Evolutionary conservation across 92 coral and sea anemone species (phyloP).

Genomic region (Pocillopora grandis): DNA sequence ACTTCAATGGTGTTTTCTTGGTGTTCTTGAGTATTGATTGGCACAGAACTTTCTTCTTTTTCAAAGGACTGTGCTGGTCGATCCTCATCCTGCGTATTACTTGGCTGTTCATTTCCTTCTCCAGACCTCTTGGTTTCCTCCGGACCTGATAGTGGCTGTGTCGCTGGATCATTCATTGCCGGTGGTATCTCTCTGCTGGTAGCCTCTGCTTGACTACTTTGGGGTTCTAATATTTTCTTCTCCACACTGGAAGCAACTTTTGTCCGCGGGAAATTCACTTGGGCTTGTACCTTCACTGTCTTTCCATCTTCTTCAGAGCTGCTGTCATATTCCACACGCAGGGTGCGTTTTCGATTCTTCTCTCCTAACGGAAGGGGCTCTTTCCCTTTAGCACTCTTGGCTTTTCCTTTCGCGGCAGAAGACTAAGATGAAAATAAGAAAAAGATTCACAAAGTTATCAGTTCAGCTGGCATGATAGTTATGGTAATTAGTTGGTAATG

Average conservation of each 20-base stretch:
- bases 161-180: neutral
- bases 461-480: neutral
- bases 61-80: neutral
- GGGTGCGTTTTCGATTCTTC: slow-evolving; percentile 7
- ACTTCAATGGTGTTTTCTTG: neutral
- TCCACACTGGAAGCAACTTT: neutral
- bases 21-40: neutral
- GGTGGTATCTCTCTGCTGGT: neutral
- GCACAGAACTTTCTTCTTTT: neutral
- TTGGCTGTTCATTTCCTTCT: neutral
- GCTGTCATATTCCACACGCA: neutral
- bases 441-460: neutral
- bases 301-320: slow-evolving; percentile 36
- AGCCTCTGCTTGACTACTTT: neutral
- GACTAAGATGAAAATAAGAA: slow-evolving; percentile 3
- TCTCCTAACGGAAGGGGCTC: slow-evolving; percentile 6
- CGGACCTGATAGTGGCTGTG: slow-evolving; percentile 1
- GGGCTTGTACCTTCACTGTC: neutral
- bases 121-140: neutral
- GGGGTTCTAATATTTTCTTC: neutral
- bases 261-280: slow-evolving; percentile 4
- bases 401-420: neutral
- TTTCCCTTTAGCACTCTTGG: neutral
- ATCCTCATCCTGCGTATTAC: neutral
- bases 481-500: neutral